A percentile compares a stretch with the other conserved stretches of the same genome.
Conservation (phyloP, 1,140 invertebrate genomes). For the Dreissena polymorpha region DNA sequence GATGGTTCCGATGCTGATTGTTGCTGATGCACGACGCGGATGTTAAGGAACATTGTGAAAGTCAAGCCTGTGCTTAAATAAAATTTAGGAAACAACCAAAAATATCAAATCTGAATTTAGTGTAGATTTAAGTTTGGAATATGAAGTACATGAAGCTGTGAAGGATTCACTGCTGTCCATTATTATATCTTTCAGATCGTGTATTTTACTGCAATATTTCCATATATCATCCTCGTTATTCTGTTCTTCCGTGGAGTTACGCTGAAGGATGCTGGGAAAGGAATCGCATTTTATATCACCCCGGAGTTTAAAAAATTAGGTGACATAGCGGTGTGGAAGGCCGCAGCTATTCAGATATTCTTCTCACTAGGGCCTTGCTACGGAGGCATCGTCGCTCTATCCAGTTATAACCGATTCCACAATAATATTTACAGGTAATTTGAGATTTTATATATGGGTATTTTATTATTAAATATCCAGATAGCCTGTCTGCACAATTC, state of each 20-base stretch:
- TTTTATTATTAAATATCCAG: too few species aligned
- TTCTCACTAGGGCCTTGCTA: slow-evolving; percentile 94
- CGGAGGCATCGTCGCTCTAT: slow-evolving; percentile 91
- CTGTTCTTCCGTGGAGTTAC: slow-evolving; percentile 76
- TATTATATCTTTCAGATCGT: slow-evolving; percentile 53
- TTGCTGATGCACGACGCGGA: too few species aligned
- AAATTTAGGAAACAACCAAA: too few species aligned
- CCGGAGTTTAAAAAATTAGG: slow-evolving; percentile 81
- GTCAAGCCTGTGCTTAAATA: too few species aligned
- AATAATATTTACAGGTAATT: slow-evolving; percentile 86
- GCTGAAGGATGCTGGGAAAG: slow-evolving; percentile 58
- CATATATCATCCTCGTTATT: slow-evolving; percentile 77
- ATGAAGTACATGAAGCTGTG: too few species aligned
- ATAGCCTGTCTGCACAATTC: too few species aligned
- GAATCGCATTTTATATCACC: slow-evolving; percentile 86
- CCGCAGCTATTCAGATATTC: slow-evolving; percentile 92
- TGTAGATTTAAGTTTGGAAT: too few species aligned
- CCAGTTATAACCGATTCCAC: slow-evolving; percentile 91
- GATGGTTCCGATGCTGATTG: too few species aligned
- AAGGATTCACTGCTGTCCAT: too few species aligned
- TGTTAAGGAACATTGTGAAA: too few species aligned
- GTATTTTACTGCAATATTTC: slow-evolving; percentile 86
- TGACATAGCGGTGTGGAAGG: slow-evolving; percentile 88
- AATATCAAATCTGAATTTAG: too few species aligned
- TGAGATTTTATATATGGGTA: too few species aligned